Conservation (phyloP, 2,888 invertebrate genomes). For the Augiades crinisus region DNA sequence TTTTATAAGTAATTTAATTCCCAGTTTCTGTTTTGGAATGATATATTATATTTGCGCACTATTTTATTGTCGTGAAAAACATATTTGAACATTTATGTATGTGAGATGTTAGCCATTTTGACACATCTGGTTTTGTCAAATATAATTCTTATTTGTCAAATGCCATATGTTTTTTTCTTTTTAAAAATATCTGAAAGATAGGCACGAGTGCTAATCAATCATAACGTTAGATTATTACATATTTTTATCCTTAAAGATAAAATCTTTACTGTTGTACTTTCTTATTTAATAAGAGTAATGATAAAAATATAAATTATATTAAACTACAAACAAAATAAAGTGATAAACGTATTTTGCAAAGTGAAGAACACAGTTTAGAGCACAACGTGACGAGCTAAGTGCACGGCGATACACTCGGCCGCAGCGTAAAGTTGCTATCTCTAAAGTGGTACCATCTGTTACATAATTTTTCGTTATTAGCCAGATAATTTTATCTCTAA, state of each 20-base stretch:
- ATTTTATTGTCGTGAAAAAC: conserved; percentile 24
- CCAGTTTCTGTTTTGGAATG: not conserved
- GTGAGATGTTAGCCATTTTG: conserved; percentile 9
- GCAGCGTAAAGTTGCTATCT: conserved; percentile 55
- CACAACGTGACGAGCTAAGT: conserved; percentile 17
- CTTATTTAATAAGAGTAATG: too few relatives aligned
- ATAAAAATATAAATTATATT: too few relatives aligned
- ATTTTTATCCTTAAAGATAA: too few relatives aligned
- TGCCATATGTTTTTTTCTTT: too few relatives aligned
- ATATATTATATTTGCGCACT: conserved; percentile 39
- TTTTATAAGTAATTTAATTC: conserved; percentile 36
- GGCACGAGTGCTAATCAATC: too few relatives aligned
- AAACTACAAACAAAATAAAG: too few relatives aligned
- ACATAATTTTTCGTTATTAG: conserved; percentile 62
- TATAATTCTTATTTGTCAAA: too few relatives aligned
- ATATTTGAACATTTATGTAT: conserved; percentile 25
- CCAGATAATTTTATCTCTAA: conserved; percentile 52
- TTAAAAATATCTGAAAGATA: too few relatives aligned
- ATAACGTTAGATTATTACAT: too few relatives aligned
- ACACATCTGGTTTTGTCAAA: conserved; percentile 2
- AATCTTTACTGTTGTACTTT: too few relatives aligned
- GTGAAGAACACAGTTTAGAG: not conserved
- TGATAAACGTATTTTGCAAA: not conserved
- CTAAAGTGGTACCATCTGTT: conserved; percentile 52
- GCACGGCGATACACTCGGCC: conserved; percentile 42